phyloP scores from a whole-genome alignment of 2,113 vertebrate species.

The Labeo catla region DNA sequence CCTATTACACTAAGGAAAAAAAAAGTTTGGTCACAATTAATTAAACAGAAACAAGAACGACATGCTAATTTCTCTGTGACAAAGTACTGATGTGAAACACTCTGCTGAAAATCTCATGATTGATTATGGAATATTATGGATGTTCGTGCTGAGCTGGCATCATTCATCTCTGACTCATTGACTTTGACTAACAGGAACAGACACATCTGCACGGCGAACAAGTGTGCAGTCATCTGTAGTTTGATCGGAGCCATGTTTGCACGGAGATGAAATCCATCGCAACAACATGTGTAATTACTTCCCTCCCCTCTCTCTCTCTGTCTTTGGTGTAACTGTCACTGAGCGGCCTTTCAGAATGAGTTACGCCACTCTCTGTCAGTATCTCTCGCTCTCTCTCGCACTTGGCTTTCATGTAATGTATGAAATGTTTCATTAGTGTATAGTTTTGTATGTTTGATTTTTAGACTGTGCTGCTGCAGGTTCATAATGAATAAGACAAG shows the following conservation, averaged over 20 bases:
- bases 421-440: slow-evolving; percentile 74
- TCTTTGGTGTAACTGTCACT: slow-evolving; percentile 5
- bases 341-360: background rate
- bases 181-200: slow-evolving; percentile 46
- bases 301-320: background rate
- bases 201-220: slow-evolving; percentile 39
- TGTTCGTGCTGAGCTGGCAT: slow-evolving; percentile 21
- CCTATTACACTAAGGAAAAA: background rate
- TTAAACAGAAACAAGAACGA: slow-evolving; percentile 30
- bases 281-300: slow-evolving; percentile 47
- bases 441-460: slow-evolving; percentile 71
- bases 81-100: slow-evolving; percentile 9
- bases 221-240: slow-evolving; percentile 24
- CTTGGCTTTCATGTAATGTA: slow-evolving; percentile 70
- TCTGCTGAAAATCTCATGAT: slow-evolving; percentile 7
- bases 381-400: slow-evolving; percentile 68
- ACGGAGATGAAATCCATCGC: slow-evolving; percentile 26
- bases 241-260: slow-evolving; percentile 36
- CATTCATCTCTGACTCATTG: slow-evolving; percentile 38
- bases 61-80: slow-evolving; percentile 17
- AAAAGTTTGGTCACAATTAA: slow-evolving; percentile 12
- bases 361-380: slow-evolving; percentile 3
- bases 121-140: slow-evolving; percentile 38
- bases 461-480: slow-evolving; percentile 66
- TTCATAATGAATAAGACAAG: slow-evolving; percentile 72